Evolutionary conservation across 2,113 vertebrate species (phyloP).

Genomic region (Syngnathus typhle): DNA sequence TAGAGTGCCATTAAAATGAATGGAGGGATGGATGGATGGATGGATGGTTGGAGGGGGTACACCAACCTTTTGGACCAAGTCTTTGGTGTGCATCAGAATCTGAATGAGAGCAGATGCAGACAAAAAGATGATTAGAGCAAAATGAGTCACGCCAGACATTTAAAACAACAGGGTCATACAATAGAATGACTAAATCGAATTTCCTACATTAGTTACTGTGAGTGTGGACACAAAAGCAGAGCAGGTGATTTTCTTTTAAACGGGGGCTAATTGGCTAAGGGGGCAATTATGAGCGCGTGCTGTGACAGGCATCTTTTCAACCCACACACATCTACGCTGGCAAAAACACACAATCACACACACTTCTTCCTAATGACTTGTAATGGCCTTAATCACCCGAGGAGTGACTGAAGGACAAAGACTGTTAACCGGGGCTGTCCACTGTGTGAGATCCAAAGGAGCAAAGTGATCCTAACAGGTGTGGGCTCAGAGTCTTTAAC

Average conservation of each 20-base stretch:
- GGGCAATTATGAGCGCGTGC: conserved; percentile 91
- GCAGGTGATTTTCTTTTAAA: conserved; percentile 94
- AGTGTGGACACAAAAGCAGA: conserved; percentile 63
- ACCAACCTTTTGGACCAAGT: conserved; percentile 96
- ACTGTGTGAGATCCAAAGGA: conserved; percentile 34
- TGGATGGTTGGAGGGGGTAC: not conserved
- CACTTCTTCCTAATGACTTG: conserved; percentile 80
- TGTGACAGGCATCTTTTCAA: conserved; percentile 91
- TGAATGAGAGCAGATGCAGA: conserved; percentile 57
- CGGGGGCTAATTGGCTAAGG: conserved; percentile 98
- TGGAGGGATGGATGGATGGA: no score
- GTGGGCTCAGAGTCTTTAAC: conserved; percentile 73
- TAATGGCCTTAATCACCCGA: conserved; percentile 95
- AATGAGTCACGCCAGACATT: conserved; percentile 27
- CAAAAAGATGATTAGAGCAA: conserved; percentile 10
- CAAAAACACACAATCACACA: conserved; percentile 69
- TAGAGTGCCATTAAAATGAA: not conserved
- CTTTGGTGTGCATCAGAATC: conserved; percentile 99
- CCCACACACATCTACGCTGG: conserved; percentile 75
- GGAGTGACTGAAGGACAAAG: conserved; percentile 71
- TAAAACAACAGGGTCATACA: conserved; percentile 76
- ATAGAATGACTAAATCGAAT: conserved; percentile 84
- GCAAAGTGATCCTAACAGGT: conserved; percentile 87
- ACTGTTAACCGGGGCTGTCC: conserved; percentile 49
- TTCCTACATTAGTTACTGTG: conserved; percentile 47